phyloP scores from a whole-genome alignment of 2,797 vertebrate species.

The Thaleichthys pacificus region DNA sequence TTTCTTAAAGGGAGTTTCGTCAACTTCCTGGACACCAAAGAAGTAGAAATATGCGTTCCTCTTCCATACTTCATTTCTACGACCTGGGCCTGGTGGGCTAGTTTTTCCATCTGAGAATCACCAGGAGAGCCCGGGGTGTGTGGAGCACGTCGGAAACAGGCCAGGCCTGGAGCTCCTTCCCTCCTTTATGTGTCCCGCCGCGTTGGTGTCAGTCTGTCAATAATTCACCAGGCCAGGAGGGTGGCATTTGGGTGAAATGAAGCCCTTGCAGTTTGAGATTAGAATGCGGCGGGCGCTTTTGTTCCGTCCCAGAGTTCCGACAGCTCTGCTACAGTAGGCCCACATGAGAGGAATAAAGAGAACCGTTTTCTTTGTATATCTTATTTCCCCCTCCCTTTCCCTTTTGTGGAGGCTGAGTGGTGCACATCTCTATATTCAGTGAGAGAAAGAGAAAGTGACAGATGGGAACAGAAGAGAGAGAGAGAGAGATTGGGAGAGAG shows the following conservation, averaged over 20 bases:
- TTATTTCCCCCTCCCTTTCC: background rate
- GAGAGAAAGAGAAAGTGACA: constrained; percentile 35
- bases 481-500: constrained; percentile 35
- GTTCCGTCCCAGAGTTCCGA: constrained; percentile 64
- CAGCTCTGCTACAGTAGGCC: constrained; percentile 56
- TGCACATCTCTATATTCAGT: constrained; percentile 47
- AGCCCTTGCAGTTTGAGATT: constrained; percentile 76
- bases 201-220: constrained; percentile 78
- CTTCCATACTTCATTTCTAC: constrained; percentile 44
- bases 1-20: background rate
- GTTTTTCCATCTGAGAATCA: constrained; percentile 48
- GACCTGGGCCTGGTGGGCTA: constrained; percentile 37
- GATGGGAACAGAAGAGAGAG: constrained; percentile 29
- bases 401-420: constrained; percentile 61
- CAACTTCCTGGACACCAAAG: constrained; percentile 47
- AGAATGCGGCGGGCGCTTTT: constrained; percentile 72
- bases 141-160: constrained; percentile 68
- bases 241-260: constrained; percentile 74
- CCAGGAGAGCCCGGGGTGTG: constrained; percentile 49
- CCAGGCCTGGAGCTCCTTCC: constrained; percentile 70
- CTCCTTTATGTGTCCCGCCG: constrained; percentile 76
- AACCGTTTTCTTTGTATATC: constrained; percentile 48
- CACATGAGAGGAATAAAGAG: constrained; percentile 59
- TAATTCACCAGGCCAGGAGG: constrained; percentile 77
- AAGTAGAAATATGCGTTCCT: constrained; percentile 34